phyloP scores from a whole-genome alignment of 92 coral and sea anemone genomes.

The Umimayanthus chanpuru region DNA sequence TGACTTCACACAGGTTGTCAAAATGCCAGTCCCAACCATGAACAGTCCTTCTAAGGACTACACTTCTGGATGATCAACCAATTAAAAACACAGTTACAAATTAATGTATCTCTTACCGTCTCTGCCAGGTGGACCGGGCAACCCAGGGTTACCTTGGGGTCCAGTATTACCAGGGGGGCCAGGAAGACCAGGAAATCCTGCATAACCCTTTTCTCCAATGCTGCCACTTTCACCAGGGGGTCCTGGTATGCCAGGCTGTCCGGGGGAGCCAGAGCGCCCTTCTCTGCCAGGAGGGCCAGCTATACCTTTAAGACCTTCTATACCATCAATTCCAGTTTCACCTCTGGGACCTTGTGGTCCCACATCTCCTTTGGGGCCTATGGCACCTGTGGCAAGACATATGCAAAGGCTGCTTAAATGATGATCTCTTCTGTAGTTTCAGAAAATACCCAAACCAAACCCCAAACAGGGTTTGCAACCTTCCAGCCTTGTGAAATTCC shows the following conservation, averaged over 20 bases:
- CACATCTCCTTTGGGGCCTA: conserved; percentile 18
- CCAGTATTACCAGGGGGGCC: conserved; percentile 63
- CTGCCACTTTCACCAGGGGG: conserved; percentile 66
- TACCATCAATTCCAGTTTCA: conserved; percentile 23
- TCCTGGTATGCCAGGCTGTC: conserved; percentile 55
- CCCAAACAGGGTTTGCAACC: too few species aligned
- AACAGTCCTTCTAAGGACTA: too few species aligned
- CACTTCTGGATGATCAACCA: too few species aligned
- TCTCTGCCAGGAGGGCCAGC: conserved; percentile 30
- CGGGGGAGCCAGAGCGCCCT: conserved; percentile 24
- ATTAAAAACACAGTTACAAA: too few species aligned
- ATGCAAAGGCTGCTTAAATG: background rate
- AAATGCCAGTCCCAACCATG: too few species aligned
- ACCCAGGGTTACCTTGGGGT: conserved; percentile 31
- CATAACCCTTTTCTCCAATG: conserved; percentile 69
- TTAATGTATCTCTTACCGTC: conserved; percentile 48
- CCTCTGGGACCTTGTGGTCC: conserved; percentile 37
- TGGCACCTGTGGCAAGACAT: background rate
- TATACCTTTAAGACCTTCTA: conserved; percentile 39
- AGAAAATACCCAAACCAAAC: too few species aligned
- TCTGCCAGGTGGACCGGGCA: conserved; percentile 49
- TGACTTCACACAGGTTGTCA: too few species aligned
- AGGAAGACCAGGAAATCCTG: conserved; percentile 34
- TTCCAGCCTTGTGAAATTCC: too few species aligned
- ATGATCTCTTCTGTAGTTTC: too few species aligned